Conservation (phyloP, 2,797 vertebrate species). For the Fringilla coelebs region DNA sequence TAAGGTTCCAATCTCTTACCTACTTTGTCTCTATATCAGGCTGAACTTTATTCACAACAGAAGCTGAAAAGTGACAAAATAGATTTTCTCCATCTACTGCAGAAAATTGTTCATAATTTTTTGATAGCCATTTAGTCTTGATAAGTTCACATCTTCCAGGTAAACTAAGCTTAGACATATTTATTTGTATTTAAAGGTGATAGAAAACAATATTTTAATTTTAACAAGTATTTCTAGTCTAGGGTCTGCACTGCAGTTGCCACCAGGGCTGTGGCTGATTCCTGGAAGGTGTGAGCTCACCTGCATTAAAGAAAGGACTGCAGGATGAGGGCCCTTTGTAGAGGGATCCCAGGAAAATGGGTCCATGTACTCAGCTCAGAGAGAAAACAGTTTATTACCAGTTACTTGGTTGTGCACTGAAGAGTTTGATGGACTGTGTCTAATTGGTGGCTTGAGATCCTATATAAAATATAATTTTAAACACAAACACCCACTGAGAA, state of each 20-base stretch:
- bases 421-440: neutral
- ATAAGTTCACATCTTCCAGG: neutral
- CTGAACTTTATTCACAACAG: neutral
- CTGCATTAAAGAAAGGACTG: neutral
- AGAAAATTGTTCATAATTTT: slow-evolving; percentile 7
- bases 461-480: neutral
- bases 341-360: neutral
- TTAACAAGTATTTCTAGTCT: neutral
- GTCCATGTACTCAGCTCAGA: neutral
- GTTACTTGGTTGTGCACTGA: neutral
- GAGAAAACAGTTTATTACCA: neutral
- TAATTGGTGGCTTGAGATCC: neutral
- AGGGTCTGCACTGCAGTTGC: neutral
- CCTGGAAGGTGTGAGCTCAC: neutral
- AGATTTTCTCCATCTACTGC: neutral
- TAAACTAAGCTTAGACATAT: neutral
- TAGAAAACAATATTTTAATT: neutral
- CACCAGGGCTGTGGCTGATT: neutral
- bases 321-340: neutral
- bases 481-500: neutral
- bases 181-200: neutral
- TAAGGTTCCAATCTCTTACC: neutral
- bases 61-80: neutral
- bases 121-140: neutral
- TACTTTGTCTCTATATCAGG: neutral